Percentiles rank a stretch among this genome's conserved stretches.
phyloP scores from a whole-genome alignment of 2,113 vertebrate species.

The Podiceps cristatus region DNA sequence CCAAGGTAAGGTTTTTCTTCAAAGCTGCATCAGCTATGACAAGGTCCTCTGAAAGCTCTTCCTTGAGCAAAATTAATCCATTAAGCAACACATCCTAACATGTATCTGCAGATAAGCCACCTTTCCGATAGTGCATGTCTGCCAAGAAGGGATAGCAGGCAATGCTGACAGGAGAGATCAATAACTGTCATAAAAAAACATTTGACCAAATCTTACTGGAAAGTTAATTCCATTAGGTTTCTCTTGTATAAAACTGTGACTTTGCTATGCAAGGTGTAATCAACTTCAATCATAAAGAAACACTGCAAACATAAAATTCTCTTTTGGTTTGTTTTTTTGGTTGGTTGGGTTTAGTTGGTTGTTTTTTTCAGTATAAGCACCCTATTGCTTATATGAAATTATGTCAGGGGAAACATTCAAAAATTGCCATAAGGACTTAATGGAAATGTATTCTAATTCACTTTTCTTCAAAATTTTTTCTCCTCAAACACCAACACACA shows the following conservation, averaged over 20 bases:
- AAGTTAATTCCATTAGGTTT: slow-evolving; percentile 1
- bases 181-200: slow-evolving; percentile 25
- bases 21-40: neutral
- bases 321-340: no score
- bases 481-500: neutral
- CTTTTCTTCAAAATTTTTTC: neutral
- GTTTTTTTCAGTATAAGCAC: neutral
- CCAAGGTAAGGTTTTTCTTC: neutral
- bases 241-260: neutral
- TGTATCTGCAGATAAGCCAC: neutral
- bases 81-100: slow-evolving; percentile 17
- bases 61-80: slow-evolving; percentile 25
- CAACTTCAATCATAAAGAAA: neutral
- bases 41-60: slow-evolving; percentile 37
- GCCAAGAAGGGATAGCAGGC: neutral
- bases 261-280: neutral
- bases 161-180: neutral
- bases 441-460: neutral
- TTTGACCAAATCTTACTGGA: neutral
- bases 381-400: neutral
- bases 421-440: neutral
- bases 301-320: neutral
- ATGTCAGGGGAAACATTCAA: neutral
- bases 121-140: neutral
- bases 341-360: no score